A percentile compares a stretch with the other conserved stretches of the same genome.
Evolutionary conservation across 2,113 vertebrate species (phyloP).

Genomic region (Mixornis gularis): DNA sequence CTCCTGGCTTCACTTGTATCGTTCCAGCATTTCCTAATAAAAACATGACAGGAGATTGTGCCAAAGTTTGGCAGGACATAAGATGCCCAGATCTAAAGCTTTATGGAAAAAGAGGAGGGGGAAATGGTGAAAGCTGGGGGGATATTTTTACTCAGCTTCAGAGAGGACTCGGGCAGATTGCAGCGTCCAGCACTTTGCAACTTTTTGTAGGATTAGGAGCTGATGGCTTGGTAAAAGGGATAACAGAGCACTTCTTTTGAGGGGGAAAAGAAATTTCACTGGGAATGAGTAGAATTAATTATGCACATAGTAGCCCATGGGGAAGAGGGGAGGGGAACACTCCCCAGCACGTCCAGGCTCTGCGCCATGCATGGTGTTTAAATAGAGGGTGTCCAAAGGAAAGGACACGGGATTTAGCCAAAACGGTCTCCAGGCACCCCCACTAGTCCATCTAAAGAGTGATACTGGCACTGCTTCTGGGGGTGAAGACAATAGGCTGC

Average conservation of each 20-base stretch:
- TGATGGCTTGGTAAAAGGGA: neutral
- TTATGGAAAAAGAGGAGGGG: neutral
- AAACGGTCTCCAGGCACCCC: conserved; percentile 50
- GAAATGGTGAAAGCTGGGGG: neutral
- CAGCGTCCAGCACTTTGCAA: neutral
- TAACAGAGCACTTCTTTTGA: neutral
- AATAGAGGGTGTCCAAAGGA: conserved; percentile 23
- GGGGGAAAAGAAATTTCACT: neutral
- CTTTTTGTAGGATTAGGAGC: neutral
- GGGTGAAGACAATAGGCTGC: conserved; percentile 45
- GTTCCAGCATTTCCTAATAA: neutral
- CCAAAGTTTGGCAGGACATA: neutral
- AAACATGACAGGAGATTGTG: neutral
- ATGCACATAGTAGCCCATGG: neutral
- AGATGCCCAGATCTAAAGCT: neutral
- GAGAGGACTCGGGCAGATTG: neutral
- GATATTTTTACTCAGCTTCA: neutral
- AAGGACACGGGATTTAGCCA: conserved; percentile 23
- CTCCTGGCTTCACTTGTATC: neutral
- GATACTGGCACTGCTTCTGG: conserved; percentile 48
- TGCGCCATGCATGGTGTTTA: neutral
- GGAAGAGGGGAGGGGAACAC: neutral
- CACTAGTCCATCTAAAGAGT: conserved; percentile 25
- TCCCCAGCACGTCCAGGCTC: conserved; percentile 9
- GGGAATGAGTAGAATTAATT: conserved; percentile 33